phyloP scores from a whole-genome alignment of 2,797 vertebrate genomes.

The Sphenodon punctatus region DNA sequence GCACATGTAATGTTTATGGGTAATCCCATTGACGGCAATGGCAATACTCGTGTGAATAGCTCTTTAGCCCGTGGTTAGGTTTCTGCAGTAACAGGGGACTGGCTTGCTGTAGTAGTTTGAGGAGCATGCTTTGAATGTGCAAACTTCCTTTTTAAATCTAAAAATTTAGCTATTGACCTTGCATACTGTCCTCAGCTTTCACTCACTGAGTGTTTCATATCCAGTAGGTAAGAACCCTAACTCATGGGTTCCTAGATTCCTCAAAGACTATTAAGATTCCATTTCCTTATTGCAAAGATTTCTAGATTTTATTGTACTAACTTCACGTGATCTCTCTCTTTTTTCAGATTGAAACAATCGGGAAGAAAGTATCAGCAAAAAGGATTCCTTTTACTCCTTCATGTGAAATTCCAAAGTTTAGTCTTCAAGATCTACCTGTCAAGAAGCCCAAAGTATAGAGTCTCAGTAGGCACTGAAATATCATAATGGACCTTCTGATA shows the following conservation, averaged over 20 bases:
- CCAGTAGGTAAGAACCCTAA: not conserved
- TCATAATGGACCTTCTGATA: constrained; percentile 40
- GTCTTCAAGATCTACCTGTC: constrained; percentile 82
- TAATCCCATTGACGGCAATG: not conserved
- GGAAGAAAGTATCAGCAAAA: constrained; percentile 90
- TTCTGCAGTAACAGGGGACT: not conserved
- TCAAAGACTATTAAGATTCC: not conserved
- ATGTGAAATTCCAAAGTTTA: constrained; percentile 83
- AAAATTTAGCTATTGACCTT: not conserved
- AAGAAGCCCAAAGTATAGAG: constrained; percentile 90
- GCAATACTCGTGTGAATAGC: not conserved
- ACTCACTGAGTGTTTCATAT: not conserved
- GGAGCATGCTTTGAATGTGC: not conserved
- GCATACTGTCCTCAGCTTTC: too few species aligned
- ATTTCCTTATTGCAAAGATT: not conserved
- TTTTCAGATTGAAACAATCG: constrained; percentile 94
- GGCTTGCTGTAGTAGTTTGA: not conserved
- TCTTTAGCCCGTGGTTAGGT: not conserved
- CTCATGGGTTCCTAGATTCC: not conserved
- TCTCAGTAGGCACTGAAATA: constrained; percentile 34
- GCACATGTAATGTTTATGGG: not conserved
- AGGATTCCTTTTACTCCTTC: constrained; percentile 92
- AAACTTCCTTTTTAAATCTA: not conserved
- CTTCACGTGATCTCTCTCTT: not conserved
- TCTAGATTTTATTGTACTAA: not conserved